These are phyloP conservation scores for Drosophila nasuta DNA, from an alignment of 1,140 invertebrate genomes.

Conservation along the genomic window DNA sequence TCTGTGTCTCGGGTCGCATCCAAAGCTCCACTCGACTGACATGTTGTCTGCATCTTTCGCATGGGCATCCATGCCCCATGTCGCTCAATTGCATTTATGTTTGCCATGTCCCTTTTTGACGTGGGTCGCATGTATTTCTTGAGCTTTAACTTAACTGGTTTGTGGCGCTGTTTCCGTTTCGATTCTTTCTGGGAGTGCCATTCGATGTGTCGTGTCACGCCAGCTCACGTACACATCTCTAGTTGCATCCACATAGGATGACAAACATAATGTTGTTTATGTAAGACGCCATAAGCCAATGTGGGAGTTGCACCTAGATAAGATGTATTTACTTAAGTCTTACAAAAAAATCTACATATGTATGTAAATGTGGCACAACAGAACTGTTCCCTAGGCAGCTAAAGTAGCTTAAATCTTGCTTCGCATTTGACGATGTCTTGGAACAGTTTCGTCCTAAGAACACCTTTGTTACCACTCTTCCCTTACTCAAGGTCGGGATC, in stretches of 20 bases:
- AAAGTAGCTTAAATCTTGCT: constrained; percentile 10
- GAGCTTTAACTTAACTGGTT: constrained; percentile 57
- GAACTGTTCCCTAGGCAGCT: constrained; percentile 41
- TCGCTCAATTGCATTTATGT: constrained; percentile 64
- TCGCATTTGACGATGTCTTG: background rate
- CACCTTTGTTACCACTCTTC: too few species aligned
- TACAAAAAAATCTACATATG: constrained; percentile 52
- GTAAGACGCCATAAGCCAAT: constrained; percentile 44
- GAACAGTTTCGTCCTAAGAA: background rate
- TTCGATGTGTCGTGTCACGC: constrained; percentile 34
- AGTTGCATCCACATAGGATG: background rate
- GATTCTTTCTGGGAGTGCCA: constrained; percentile 5
- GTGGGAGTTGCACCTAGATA: constrained; percentile 56
- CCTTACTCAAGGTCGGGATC: too few species aligned
- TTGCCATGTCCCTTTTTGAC: constrained; percentile 62
- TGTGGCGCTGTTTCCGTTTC: constrained; percentile 15
- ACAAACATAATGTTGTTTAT: constrained; percentile 29
- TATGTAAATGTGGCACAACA: constrained; percentile 42
- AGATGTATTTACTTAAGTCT: constrained; percentile 47
- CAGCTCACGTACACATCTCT: constrained; percentile 25
- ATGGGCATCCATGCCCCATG: constrained; percentile 37
- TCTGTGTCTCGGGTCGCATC: constrained; percentile 40
- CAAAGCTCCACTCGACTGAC: constrained; percentile 50
- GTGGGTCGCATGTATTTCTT: constrained; percentile 62
- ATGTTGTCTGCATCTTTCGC: constrained; percentile 36